Percentiles rank a stretch among this genome's conserved stretches.
Evolutionary conservation across 2,113 vertebrate genomes (phyloP).

Genomic region (Riparia riparia): DNA sequence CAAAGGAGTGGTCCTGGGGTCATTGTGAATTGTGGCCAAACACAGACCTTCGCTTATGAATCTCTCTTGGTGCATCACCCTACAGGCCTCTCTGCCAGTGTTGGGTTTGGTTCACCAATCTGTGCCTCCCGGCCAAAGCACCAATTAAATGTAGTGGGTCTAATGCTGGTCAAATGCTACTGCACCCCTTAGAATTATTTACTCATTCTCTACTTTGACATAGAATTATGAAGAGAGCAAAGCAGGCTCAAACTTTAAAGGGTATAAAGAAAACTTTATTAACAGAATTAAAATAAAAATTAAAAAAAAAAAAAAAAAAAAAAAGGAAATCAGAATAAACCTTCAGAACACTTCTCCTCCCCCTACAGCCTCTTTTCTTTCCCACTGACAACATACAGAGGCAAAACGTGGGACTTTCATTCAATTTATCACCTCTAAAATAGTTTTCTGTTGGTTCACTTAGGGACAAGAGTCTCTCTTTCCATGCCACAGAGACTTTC

Average conservation of each 20-base stretch:
- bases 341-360: not conserved
- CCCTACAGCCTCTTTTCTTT: not conserved
- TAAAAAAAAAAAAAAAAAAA: not conserved
- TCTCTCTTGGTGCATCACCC: rapidly evolving
- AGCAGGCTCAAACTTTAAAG: not conserved
- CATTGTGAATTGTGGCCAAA: not conserved
- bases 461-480: not conserved
- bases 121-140: not conserved
- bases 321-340: not conserved
- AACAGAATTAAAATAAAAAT: not conserved
- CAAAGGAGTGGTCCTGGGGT: not conserved
- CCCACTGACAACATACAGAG: not conserved
- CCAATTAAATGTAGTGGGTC: not conserved
- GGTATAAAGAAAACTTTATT: not conserved
- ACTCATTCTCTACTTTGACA: not conserved
- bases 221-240: not conserved
- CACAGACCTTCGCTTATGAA: not conserved
- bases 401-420: not conserved
- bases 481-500: not conserved
- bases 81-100: not conserved
- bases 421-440: not conserved
- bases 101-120: not conserved
- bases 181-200: not conserved
- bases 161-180: not conserved
- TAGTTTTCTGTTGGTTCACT: not conserved